Evolutionary conservation across 37 sponge, comb jelly and placozoan genomes (phyloP).

Genomic region (Beroe ovata): DNA sequence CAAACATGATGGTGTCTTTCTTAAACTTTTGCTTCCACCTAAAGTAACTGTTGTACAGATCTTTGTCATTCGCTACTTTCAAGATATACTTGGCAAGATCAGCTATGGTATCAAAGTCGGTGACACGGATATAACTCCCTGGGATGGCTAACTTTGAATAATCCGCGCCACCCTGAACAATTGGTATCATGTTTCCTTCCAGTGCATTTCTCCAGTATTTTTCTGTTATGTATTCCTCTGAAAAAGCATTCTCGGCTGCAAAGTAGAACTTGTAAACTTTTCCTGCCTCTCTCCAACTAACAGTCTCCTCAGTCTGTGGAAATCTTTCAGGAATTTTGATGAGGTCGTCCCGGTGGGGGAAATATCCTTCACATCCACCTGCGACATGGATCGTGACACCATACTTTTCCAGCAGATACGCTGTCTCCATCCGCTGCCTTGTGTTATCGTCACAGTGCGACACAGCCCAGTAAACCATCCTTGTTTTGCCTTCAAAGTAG

Average conservation of each 20-base stretch:
- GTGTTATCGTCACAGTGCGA: background rate
- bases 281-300: too few relatives aligned
- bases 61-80: background rate
- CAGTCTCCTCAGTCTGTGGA: too few relatives aligned
- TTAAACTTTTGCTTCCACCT: background rate
- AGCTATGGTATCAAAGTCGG: background rate
- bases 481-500: background rate
- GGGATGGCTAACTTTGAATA: background rate
- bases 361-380: background rate
- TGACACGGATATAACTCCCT: background rate
- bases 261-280: slow-evolving; percentile 25
- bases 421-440: background rate
- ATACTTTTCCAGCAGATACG: background rate
- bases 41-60: background rate
- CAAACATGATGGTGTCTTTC: too few relatives aligned
- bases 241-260: background rate
- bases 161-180: background rate
- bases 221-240: slow-evolving; percentile 1
- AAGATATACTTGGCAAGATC: background rate
- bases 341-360: too few relatives aligned
- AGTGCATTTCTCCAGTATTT: slow-evolving; percentile 1
- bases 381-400: background rate
- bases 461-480: background rate
- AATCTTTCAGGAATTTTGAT: too few relatives aligned
- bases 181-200: background rate